A percentile compares a stretch with the other conserved stretches of the same genome.
Conservation (phyloP, 2,888 invertebrate genomes). For the Latheticus oryzae region DNA sequence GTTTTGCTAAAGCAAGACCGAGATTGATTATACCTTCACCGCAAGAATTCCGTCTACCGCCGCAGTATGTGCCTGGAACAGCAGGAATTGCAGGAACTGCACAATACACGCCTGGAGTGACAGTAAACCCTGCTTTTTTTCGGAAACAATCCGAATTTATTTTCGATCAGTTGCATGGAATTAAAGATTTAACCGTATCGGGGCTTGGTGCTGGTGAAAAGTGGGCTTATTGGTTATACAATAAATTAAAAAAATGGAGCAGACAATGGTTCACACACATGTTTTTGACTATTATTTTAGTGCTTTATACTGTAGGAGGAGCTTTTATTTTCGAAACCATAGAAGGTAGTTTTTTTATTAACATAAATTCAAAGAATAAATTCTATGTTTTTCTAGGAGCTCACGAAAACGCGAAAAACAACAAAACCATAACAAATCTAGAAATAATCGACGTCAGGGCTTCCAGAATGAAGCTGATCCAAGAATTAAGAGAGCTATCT, state of each 20-base stretch:
- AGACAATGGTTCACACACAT: constrained; percentile 91
- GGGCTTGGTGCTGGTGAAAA: constrained; percentile 88
- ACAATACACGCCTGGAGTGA: not conserved
- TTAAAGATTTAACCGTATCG: constrained; percentile 83
- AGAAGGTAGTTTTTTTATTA: constrained; percentile 74
- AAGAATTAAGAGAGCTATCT: constrained; percentile 15
- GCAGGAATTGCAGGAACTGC: constrained; percentile 11
- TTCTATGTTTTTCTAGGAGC: constrained; percentile 8
- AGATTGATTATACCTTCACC: constrained; percentile 59
- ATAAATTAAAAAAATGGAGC: constrained; percentile 81
- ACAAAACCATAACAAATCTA: constrained; percentile 8
- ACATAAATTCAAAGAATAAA: constrained; percentile 10
- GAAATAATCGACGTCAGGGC: constrained; percentile 13
- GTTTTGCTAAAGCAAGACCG: constrained; percentile 52
- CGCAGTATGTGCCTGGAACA: constrained; percentile 2
- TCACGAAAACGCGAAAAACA: constrained; percentile 22
- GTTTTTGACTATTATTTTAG: constrained; percentile 82
- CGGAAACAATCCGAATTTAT: constrained; percentile 81
- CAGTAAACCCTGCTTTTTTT: constrained; percentile 10
- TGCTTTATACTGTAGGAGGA: constrained; percentile 84
- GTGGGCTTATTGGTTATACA: constrained; percentile 82
- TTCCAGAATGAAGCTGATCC: constrained; percentile 13
- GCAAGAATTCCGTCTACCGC: constrained; percentile 7
- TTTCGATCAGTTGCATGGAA: constrained; percentile 82
- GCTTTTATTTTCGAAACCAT: constrained; percentile 82